phyloP scores from a whole-genome alignment of 2,113 vertebrate genomes.

The Sarotherodon lohbergeri region DNA sequence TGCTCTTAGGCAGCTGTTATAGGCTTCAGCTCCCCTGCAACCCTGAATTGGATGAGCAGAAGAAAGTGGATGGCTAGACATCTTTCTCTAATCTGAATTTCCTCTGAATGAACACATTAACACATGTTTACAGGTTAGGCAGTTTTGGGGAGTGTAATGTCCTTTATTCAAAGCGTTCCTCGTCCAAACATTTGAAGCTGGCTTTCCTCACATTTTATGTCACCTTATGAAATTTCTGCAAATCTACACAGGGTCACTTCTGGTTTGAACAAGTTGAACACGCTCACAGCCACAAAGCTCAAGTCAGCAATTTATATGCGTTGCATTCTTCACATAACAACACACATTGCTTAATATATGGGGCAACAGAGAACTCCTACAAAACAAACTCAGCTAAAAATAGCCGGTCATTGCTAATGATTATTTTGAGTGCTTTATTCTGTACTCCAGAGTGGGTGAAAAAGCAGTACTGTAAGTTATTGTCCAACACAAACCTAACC shows the following conservation, averaged over 20 bases:
- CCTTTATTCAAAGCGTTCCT: fast-evolving
- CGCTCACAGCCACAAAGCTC: not conserved
- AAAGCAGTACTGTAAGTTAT: not conserved
- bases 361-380: not conserved
- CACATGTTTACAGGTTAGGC: not conserved
- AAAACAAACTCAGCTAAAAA: not conserved
- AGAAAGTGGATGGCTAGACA: not conserved
- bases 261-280: fast-evolving
- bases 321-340: not conserved
- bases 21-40: fast-evolving
- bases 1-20: not conserved
- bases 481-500: not conserved
- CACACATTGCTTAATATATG: not conserved
- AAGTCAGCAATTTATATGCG: not conserved
- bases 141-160: not conserved
- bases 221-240: not conserved
- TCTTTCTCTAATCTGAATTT: not conserved
- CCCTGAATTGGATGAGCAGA: not conserved
- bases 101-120: not conserved
- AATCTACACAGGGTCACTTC: not conserved
- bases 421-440: not conserved
- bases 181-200: not conserved
- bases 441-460: not conserved
- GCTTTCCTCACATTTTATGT: not conserved
- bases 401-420: not conserved